phyloP scores from a whole-genome alignment of 2,113 vertebrate genomes.

The Chascanopsetta lugubris region DNA sequence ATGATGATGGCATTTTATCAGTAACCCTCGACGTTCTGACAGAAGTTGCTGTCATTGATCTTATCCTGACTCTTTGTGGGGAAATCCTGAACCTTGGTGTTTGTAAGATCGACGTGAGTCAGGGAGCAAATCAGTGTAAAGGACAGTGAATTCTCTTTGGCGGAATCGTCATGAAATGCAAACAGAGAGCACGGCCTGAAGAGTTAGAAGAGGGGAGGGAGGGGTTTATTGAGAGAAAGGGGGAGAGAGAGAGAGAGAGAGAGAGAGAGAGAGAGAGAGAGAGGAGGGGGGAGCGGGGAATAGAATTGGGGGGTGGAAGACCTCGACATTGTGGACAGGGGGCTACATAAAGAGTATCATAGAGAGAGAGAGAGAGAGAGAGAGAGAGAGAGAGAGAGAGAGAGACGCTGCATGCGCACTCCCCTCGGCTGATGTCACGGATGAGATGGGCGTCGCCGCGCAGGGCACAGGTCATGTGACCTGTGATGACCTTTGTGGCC shows the following conservation, averaged over 20 bases:
- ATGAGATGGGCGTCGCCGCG: constrained; percentile 67
- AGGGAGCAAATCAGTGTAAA: constrained; percentile 19
- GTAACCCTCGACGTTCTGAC: not conserved
- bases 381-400: too few species aligned
- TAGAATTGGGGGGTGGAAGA: constrained; percentile 59
- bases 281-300: constrained; percentile 24
- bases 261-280: constrained; percentile 36
- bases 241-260: constrained; percentile 16
- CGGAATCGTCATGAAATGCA: constrained; percentile 43
- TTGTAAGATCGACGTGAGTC: not conserved
- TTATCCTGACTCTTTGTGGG: constrained; percentile 8
- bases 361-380: too few species aligned
- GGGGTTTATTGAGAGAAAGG: not conserved
- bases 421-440: constrained; percentile 64
- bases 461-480: constrained; percentile 58
- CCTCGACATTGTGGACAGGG: constrained; percentile 52
- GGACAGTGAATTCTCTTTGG: constrained; percentile 56
- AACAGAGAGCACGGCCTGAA: constrained; percentile 27
- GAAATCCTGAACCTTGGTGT: constrained; percentile 27
- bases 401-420: constrained; percentile 46
- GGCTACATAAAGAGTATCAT: constrained; percentile 75
- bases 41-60: constrained; percentile 3
- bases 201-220: constrained; percentile 18
- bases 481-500: constrained; percentile 64
- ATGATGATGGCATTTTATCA: constrained; percentile 23